Base-by-base conservation (phyloP, 2,888 invertebrate genomes). In the Ommatoiulus sabulosus region DNA sequence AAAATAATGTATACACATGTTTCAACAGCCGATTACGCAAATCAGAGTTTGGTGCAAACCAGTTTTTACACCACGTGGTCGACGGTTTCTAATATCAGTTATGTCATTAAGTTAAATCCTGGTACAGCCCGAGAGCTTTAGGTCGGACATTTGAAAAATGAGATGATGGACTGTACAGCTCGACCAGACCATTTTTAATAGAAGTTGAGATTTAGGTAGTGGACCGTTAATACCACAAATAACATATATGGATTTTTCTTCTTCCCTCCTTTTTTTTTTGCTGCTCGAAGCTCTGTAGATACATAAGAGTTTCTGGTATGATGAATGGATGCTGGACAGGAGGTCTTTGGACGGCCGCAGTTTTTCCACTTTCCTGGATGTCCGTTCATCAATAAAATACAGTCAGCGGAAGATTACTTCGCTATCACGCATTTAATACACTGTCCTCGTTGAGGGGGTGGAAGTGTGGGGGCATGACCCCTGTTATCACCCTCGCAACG, bases 331-430 rank as follows among this genome's bases (percentile, higher is more conserved):
- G 86, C 24, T 86, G 86, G 48, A 86, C 86, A 46, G 46, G 44
- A 86, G 48, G 86, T 44, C 48, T 48, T 86, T 86, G 44, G 48
- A 48, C 10, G 86, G 20, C 48, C 86, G 44, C 86, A 48, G 46
- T 86, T 86, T 86, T 48, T 86, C 48, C 86, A 46, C 86, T 86
- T 86, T 86, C 86, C 44, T 52, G 43, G 87, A 52, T 52, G 87
- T 57, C 87, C 57, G 57, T 87, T 48, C 87, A 87, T 87, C 87
- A 87, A 87, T 87, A 87, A 87, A 87, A 43, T 57, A 52, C 87
- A 57, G 44, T 46, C 57, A 48, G 57, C 24, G 57, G 87, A 87
- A 87, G 87, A 87, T 87, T 87, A 87, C 87, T 87, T 87, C 48
- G 87, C 87, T 57, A 57, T 87, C 87, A 57, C 48, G 12, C 52